Evolutionary conservation across 2,113 vertebrate species (phyloP).

Genomic region (Plecotus auritus): DNA sequence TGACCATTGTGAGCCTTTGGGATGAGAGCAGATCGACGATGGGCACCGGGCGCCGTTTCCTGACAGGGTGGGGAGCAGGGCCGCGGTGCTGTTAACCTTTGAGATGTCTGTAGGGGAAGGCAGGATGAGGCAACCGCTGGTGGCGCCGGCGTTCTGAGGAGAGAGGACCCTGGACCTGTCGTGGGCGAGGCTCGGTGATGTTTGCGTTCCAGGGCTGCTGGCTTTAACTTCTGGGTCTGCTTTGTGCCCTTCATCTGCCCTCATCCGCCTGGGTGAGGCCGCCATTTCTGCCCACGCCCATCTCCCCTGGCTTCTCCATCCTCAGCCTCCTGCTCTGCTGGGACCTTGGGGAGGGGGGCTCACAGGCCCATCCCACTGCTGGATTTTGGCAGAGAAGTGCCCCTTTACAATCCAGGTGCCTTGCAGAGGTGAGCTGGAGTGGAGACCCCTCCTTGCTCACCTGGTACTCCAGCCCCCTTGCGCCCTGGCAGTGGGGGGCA

Average conservation of each 20-base stretch:
- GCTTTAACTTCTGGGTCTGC: not conserved
- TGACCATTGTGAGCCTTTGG: not conserved
- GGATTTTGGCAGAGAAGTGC: not conserved
- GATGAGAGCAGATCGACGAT: not conserved
- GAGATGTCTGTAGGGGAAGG: conserved; percentile 17
- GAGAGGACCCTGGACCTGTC: conserved; percentile 46
- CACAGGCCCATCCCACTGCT: accelerated
- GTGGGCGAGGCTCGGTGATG: not conserved
- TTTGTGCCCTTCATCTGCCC: not conserved
- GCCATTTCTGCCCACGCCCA: not conserved
- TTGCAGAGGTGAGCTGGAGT: not conserved
- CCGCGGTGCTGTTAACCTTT: conserved; percentile 2
- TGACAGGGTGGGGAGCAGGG: conserved; percentile 12
- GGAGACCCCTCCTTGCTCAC: not conserved
- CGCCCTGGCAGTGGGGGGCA: not conserved
- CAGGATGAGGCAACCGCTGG: not conserved
- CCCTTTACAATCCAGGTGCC: not conserved
- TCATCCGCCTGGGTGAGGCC: not conserved
- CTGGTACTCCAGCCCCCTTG: not conserved
- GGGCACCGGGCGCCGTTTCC: not conserved
- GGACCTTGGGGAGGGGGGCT: not conserved
- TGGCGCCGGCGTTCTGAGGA: not conserved
- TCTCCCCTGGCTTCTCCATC: not conserved
- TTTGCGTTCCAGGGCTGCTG: not conserved
- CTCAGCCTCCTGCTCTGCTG: not conserved